A percentile compares a stretch with the other conserved stretches of the same genome.
These are phyloP conservation scores for Spodoptera frugiperda DNA, from an alignment of 1,140 invertebrate species.

Conservation along the genomic window DNA sequence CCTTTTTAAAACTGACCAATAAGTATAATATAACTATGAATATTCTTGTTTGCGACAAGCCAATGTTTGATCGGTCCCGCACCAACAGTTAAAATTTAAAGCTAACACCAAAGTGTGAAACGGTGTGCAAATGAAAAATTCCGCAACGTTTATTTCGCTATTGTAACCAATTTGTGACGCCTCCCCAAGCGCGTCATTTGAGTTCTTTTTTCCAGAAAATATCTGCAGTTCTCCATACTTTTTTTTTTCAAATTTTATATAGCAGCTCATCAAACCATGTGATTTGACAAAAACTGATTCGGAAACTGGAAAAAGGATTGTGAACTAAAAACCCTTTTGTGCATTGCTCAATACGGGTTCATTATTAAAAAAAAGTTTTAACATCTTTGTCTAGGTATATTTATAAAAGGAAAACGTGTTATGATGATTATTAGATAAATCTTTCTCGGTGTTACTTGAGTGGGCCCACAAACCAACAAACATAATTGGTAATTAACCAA, in stretches of 20 bases:
- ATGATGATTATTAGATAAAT: background rate
- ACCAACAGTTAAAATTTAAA: conserved; percentile 68
- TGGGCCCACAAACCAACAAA: background rate
- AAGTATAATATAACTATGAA: conserved; percentile 26
- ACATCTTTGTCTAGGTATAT: too few relatives aligned
- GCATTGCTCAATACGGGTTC: too few relatives aligned
- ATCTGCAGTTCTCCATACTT: conserved; percentile 7
- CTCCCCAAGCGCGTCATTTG: conserved; percentile 56
- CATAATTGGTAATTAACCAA: conserved; percentile 9
- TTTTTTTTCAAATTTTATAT: conserved; percentile 15
- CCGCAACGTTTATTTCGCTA: conserved; percentile 74
- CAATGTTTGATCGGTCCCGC: conserved; percentile 54
- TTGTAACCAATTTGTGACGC: conserved; percentile 76
- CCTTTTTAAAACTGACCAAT: conserved; percentile 1
- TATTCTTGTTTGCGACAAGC: conserved; percentile 27
- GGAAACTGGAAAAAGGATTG: background rate
- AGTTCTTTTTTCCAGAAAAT: conserved; percentile 57
- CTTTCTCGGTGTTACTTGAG: background rate
- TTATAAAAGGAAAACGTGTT: background rate
- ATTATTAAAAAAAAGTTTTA: too few relatives aligned
- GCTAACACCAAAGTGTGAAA: conserved; percentile 73
- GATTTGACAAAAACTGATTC: conserved; percentile 6
- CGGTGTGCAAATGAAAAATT: conserved; percentile 79
- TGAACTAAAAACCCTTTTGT: too few relatives aligned
- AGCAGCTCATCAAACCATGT: conserved; percentile 31